Percentiles rank a stretch among this genome's conserved stretches.
Evolutionary conservation across 1,140 invertebrate genomes (phyloP).

Genomic region (Caenorhabditis briggsae): DNA sequence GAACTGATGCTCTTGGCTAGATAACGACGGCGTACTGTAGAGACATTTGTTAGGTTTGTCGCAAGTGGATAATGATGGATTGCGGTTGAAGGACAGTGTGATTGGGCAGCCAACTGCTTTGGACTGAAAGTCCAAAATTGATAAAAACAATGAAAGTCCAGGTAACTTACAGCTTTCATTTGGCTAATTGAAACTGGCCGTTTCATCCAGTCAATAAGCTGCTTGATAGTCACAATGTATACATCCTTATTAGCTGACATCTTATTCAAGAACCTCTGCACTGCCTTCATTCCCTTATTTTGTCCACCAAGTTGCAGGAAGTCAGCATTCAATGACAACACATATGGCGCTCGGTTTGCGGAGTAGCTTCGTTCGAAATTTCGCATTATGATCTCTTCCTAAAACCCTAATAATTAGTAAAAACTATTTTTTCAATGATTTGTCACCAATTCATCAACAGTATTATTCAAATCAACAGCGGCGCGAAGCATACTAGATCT

Average conservation of each 20-base stretch:
- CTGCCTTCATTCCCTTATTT: slow-evolving; percentile 63
- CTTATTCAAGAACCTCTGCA: slow-evolving; percentile 63
- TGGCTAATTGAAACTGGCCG: slow-evolving; percentile 60
- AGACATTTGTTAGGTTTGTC: slow-evolving; percentile 68
- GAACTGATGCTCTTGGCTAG: slow-evolving; percentile 68
- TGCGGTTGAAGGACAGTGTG: slow-evolving; percentile 10
- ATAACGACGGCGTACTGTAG: slow-evolving; percentile 66
- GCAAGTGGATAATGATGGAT: slow-evolving; percentile 51
- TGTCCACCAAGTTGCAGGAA: slow-evolving; percentile 66
- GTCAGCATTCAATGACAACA: slow-evolving; percentile 69
- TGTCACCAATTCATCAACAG: slow-evolving; percentile 62
- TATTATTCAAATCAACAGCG: slow-evolving; percentile 66
- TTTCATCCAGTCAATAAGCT: slow-evolving; percentile 68
- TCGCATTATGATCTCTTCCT: slow-evolving; percentile 59
- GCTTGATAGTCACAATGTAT: slow-evolving; percentile 66
- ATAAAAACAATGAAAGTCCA: not conserved
- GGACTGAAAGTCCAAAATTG: not conserved
- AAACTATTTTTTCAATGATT: not conserved
- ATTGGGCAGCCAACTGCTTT: slow-evolving; percentile 48
- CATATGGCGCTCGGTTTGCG: slow-evolving; percentile 67
- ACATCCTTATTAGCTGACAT: slow-evolving; percentile 64
- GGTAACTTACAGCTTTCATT: slow-evolving; percentile 56
- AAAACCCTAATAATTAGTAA: not conserved
- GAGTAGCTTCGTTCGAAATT: slow-evolving; percentile 69
- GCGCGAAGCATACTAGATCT: slow-evolving; percentile 66